Evolutionary conservation across 2,797 vertebrate genomes (phyloP).

Genomic region (Phalloptychus januarius): DNA sequence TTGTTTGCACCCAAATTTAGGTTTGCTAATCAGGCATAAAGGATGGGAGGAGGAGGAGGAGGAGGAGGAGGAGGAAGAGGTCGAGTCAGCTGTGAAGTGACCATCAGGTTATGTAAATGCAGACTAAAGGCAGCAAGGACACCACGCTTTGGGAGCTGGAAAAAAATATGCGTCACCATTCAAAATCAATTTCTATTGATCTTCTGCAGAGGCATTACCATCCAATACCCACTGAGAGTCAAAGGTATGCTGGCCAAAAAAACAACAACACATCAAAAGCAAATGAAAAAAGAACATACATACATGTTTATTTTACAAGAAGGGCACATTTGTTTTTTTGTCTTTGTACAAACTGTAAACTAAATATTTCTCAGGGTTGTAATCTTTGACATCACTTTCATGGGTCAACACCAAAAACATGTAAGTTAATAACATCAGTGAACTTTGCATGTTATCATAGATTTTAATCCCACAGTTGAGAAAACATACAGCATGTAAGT

Average conservation of each 20-base stretch:
- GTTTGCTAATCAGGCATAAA: conserved; percentile 41
- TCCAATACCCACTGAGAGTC: conserved; percentile 58
- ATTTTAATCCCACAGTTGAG: conserved; percentile 69
- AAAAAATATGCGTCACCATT: conserved; percentile 68
- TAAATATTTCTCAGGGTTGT: conserved; percentile 74
- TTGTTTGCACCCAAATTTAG: conserved; percentile 25
- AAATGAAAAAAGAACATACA: conserved; percentile 66
- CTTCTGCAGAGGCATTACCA: conserved; percentile 63
- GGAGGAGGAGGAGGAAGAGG: conserved; percentile 52
- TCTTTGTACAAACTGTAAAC: conserved; percentile 80
- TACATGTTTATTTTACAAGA: conserved; percentile 83
- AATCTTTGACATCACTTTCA: conserved; percentile 76
- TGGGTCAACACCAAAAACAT: conserved; percentile 74
- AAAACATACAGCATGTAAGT: conserved; percentile 72
- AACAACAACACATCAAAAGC: conserved; percentile 28
- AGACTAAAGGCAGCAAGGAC: conserved; percentile 60
- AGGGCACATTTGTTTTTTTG: conserved; percentile 67
- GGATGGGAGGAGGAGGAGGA: conserved; percentile 3
- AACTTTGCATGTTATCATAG: conserved; percentile 52
- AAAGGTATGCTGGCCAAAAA: conserved; percentile 23
- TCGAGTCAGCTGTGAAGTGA: conserved; percentile 63
- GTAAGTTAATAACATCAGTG: conserved; percentile 65
- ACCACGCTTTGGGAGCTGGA: conserved; percentile 62
- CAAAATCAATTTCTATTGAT: conserved; percentile 79
- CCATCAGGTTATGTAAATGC: conserved; percentile 76